Evolutionary conservation across 2,888 invertebrate genomes (phyloP).

Genomic region (Alviniconcha strummeri): DNA sequence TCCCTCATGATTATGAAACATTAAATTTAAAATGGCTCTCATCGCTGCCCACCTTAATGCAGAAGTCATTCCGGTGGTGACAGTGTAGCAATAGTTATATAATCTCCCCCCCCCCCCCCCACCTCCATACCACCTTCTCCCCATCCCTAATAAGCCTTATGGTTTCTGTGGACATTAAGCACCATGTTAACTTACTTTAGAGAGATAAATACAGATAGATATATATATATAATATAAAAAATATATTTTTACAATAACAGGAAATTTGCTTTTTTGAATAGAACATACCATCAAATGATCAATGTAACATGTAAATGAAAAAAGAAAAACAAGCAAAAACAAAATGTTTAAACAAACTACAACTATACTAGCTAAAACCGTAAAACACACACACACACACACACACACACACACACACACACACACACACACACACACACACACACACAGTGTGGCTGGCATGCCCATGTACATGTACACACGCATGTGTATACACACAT

Average conservation of each 20-base stretch:
- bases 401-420: conserved; percentile 14
- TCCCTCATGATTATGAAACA: too few relatives aligned
- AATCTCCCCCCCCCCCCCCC: too few relatives aligned
- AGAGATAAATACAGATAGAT: not conserved
- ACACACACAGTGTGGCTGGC: not conserved
- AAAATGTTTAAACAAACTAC: not conserved
- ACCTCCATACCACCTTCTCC: too few relatives aligned
- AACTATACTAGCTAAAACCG: not conserved
- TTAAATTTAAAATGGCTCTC: too few relatives aligned
- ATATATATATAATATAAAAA: not conserved
- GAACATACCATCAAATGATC: not conserved
- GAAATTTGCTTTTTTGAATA: too few relatives aligned
- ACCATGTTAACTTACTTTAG: too few relatives aligned
- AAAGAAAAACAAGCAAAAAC: not conserved
- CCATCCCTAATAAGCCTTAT: too few relatives aligned
- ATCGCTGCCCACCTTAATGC: too few relatives aligned
- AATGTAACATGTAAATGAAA: not conserved
- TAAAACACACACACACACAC: not conserved
- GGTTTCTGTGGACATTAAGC: too few relatives aligned
- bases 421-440: not conserved
- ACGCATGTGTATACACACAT: not conserved
- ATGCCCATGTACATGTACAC: not conserved
- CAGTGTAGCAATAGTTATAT: too few relatives aligned
- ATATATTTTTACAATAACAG: too few relatives aligned
- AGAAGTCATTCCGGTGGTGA: too few relatives aligned